Conservation (phyloP, 2,113 vertebrate species). For the Boleophthalmus pectinirostris region DNA sequence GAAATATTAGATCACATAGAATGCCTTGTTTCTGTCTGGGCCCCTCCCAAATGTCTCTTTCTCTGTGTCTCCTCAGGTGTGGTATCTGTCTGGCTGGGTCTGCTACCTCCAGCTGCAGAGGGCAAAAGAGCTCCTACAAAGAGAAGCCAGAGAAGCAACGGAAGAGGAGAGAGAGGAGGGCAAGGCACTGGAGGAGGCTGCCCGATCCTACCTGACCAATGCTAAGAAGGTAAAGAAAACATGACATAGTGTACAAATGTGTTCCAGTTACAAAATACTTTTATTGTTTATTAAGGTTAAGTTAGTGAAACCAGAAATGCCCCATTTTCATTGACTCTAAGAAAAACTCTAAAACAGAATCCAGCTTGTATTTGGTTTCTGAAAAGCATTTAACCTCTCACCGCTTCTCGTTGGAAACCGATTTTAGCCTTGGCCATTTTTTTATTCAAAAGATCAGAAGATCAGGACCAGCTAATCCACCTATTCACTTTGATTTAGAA, state of each 20-base stretch:
- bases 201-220: slow-evolving; percentile 74
- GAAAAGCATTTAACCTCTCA: not conserved
- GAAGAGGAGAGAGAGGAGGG: slow-evolving; percentile 70
- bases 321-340: not conserved
- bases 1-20: not conserved
- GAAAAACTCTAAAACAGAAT: not conserved
- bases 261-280: not conserved
- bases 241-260: not conserved
- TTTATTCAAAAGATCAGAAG: not conserved
- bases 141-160: slow-evolving; percentile 62
- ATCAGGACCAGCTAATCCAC: not conserved
- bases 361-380: not conserved
- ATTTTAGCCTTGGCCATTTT: not conserved
- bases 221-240: slow-evolving; percentile 74
- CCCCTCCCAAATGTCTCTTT: slow-evolving; percentile 1
- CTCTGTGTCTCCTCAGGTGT: slow-evolving; percentile 73
- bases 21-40: slow-evolving; percentile 20
- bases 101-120: slow-evolving; percentile 76
- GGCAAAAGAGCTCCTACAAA: slow-evolving; percentile 66
- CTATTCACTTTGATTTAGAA: not conserved
- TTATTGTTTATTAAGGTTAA: not conserved
- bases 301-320: not conserved
- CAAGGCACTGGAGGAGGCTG: slow-evolving; percentile 69
- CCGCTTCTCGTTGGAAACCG: not conserved
- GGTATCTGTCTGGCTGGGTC: slow-evolving; percentile 79